These are phyloP conservation scores for Pseudomyrmex sp. DNA, from an alignment of 1,140 invertebrate species.

Conservation along the genomic window DNA sequence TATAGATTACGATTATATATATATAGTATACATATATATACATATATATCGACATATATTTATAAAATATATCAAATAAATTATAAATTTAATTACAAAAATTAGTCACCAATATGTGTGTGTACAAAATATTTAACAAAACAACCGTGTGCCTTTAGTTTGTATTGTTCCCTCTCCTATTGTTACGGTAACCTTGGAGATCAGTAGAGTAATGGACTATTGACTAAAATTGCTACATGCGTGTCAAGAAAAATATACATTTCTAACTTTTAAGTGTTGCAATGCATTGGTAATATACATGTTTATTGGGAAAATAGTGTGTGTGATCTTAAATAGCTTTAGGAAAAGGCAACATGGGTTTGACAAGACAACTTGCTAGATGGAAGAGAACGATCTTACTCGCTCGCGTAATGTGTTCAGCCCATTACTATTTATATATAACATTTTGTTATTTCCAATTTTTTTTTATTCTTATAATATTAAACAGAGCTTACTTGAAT, in stretches of 20 bases:
- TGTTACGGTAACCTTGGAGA: slow-evolving; percentile 57
- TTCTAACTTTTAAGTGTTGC: slow-evolving; percentile 15
- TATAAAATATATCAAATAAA: slow-evolving; percentile 60
- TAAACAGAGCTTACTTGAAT: slow-evolving; percentile 82
- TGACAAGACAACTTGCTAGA: slow-evolving; percentile 21
- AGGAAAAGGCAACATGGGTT: slow-evolving; percentile 52
- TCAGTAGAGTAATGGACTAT: slow-evolving; percentile 63
- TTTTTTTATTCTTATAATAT: slow-evolving; percentile 37
- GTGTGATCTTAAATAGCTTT: slow-evolving; percentile 47
- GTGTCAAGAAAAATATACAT: slow-evolving; percentile 27
- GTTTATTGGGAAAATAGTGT: slow-evolving; percentile 29
- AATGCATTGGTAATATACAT: slow-evolving; percentile 28
- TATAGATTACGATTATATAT: background rate
- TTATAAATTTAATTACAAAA: slow-evolving; percentile 56
- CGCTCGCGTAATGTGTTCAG: slow-evolving; percentile 36
- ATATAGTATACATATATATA: too few relatives aligned
- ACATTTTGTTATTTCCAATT: slow-evolving; percentile 30
- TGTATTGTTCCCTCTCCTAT: slow-evolving; percentile 69
- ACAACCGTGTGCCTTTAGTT: slow-evolving; percentile 55
- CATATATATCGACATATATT: slow-evolving; percentile 8
- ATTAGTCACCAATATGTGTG: slow-evolving; percentile 35
- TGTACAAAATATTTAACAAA: slow-evolving; percentile 41
- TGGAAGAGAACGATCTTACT: slow-evolving; percentile 31
- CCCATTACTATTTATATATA: slow-evolving; percentile 60
- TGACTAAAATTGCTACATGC: slow-evolving; percentile 35